A percentile compares a stretch with the other conserved stretches of the same genome.
phyloP scores from a whole-genome alignment of 2,113 vertebrate genomes.

The Lates calcarifer region DNA sequence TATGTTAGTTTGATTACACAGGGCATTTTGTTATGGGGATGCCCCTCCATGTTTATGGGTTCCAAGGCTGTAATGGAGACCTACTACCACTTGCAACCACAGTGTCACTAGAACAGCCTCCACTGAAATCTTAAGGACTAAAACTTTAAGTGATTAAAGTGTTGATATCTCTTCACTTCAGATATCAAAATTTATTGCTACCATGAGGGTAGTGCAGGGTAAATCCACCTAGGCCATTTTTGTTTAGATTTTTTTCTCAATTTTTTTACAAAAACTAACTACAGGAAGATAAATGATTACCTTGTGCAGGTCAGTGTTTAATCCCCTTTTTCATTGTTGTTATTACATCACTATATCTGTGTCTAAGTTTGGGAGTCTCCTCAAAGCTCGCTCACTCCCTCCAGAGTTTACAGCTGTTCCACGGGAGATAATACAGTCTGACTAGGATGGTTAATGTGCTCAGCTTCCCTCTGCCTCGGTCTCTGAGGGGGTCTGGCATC shows the following conservation, averaged over 20 bases:
- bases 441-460: conserved; percentile 25
- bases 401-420: conserved; percentile 24
- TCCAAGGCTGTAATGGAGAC: neutral
- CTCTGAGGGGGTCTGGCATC: conserved; percentile 12
- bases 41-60: too few relatives aligned
- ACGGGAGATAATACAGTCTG: conserved; percentile 30
- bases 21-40: too few relatives aligned
- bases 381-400: neutral
- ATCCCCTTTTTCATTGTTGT: neutral
- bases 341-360: neutral
- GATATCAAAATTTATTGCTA: neutral
- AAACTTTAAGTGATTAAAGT: neutral
- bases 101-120: neutral
- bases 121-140: neutral
- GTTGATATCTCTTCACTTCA: neutral
- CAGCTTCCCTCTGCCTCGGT: neutral
- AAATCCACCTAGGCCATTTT: neutral
- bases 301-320: neutral
- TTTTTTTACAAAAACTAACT: too few relatives aligned
- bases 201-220: neutral
- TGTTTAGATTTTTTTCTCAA: too few relatives aligned
- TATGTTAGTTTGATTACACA: too few relatives aligned
- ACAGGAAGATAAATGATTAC: neutral
- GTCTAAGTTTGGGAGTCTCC: neutral
- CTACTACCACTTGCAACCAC: neutral